A percentile compares a stretch with the other conserved stretches of the same genome.
Evolutionary conservation across 2,113 vertebrate species (phyloP).

Genomic region (Cyanoramphus novaezelandiae): DNA sequence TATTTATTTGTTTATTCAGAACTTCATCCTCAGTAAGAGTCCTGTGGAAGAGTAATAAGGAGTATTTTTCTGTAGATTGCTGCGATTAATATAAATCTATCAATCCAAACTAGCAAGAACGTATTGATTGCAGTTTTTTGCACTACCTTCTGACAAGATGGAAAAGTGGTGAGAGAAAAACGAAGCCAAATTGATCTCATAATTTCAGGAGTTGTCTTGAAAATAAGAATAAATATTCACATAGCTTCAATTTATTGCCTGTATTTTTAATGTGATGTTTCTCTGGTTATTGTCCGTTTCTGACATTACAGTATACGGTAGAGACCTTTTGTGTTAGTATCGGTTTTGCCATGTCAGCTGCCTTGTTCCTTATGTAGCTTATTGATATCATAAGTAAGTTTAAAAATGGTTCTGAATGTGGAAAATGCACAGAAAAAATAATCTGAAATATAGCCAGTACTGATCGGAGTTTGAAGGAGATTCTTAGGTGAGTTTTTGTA

Average conservation of each 20-base stretch:
- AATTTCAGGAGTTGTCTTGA: constrained; percentile 9
- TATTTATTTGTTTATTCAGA: background rate
- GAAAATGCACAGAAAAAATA: background rate
- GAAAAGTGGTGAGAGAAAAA: constrained; percentile 1
- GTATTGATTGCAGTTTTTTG: background rate
- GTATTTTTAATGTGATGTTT: background rate
- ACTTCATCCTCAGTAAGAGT: background rate
- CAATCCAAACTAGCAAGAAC: background rate
- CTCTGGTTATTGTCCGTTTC: background rate
- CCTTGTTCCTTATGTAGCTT: background rate
- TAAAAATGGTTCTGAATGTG: background rate
- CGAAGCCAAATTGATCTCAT: background rate
- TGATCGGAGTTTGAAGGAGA: background rate
- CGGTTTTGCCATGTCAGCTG: background rate
- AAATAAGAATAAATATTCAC: constrained; percentile 9
- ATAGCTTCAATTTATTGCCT: background rate
- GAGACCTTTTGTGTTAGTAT: background rate
- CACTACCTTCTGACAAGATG: background rate
- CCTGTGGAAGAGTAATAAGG: background rate
- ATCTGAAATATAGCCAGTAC: background rate
- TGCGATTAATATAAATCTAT: background rate
- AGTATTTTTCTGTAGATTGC: background rate
- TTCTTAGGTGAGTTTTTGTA: background rate
- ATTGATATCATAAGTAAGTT: background rate
- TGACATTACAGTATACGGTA: background rate